Percentiles rank a stretch among this genome's conserved stretches.
phyloP scores from a whole-genome alignment of 2,797 vertebrate genomes.

The Novumbra hubbsi region DNA sequence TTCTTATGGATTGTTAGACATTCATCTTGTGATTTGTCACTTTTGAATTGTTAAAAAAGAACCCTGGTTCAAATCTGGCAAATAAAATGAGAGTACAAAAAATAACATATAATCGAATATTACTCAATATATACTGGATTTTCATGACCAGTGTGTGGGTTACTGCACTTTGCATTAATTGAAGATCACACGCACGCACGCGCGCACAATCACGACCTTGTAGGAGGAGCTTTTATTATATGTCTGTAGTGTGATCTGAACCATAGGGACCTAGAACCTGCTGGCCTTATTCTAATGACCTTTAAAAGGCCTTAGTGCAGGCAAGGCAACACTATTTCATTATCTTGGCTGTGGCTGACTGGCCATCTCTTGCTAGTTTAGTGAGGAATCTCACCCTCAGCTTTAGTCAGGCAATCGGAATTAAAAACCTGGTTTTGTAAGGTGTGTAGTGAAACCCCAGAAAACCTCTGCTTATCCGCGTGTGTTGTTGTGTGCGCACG shows the following conservation, averaged over 20 bases:
- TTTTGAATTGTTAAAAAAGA: conserved; percentile 2
- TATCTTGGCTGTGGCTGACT: conserved; percentile 5
- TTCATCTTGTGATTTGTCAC: not conserved
- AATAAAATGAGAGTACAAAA: too few relatives aligned
- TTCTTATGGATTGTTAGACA: not conserved
- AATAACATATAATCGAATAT: not conserved
- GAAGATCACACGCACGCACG: conserved; percentile 16
- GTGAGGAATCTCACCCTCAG: not conserved
- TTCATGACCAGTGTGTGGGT: not conserved
- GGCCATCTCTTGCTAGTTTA: not conserved
- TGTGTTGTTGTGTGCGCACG: not conserved
- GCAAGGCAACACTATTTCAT: conserved; percentile 23
- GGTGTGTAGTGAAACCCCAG: not conserved
- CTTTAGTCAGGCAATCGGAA: not conserved
- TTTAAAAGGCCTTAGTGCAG: conserved; percentile 24
- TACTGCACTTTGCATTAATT: not conserved
- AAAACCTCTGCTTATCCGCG: conserved; percentile 12
- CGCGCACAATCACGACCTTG: conserved; percentile 51
- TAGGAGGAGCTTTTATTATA: conserved; percentile 45
- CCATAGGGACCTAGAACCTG: conserved; percentile 18
- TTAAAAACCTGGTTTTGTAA: not conserved
- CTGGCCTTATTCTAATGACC: conserved; percentile 29
- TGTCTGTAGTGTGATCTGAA: conserved; percentile 13
- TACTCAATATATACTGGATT: not conserved
- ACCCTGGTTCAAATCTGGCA: not conserved